Evolutionary conservation across 2,797 vertebrate genomes (phyloP).

Genomic region (Chrysocyon brachyurus): DNA sequence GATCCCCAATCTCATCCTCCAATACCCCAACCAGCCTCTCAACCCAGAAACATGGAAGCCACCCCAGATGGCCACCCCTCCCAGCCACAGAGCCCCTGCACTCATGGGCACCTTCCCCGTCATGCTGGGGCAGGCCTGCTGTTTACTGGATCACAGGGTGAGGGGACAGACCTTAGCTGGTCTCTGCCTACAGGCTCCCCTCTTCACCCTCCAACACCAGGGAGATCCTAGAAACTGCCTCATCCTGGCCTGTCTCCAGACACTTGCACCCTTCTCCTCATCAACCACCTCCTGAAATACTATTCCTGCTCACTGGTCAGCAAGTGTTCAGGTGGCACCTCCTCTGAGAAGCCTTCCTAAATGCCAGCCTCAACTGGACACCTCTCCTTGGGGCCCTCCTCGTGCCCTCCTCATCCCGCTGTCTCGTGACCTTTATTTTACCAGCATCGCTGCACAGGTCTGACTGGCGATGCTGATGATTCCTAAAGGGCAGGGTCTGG

Average conservation of each 20-base stretch:
- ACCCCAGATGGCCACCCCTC: rapidly evolving
- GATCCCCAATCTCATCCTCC: not conserved
- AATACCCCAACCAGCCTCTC: not conserved
- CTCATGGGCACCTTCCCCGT: rapidly evolving
- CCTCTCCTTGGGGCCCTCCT: not conserved
- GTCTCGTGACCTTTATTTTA: rapidly evolving
- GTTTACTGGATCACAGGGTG: rapidly evolving
- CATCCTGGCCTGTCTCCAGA: not conserved
- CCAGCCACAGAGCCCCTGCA: rapidly evolving
- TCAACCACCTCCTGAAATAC: not conserved
- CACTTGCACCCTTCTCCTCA: not conserved
- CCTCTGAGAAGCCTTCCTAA: not conserved
- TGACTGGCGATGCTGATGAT: not conserved
- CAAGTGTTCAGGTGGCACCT: no score
- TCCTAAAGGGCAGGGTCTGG: not conserved
- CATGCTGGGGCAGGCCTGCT: rapidly evolving
- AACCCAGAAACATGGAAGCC: not conserved
- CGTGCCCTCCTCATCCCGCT: rapidly evolving
- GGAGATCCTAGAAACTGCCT: not conserved
- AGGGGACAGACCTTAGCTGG: no score
- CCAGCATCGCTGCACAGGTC: rapidly evolving
- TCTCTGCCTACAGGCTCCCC: rapidly evolving
- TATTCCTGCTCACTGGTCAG: rapidly evolving
- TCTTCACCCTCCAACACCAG: rapidly evolving
- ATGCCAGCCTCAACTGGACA: rapidly evolving